Conservation (phyloP, 1,140 invertebrate genomes). For the Leguminivora glycinivorella region DNA sequence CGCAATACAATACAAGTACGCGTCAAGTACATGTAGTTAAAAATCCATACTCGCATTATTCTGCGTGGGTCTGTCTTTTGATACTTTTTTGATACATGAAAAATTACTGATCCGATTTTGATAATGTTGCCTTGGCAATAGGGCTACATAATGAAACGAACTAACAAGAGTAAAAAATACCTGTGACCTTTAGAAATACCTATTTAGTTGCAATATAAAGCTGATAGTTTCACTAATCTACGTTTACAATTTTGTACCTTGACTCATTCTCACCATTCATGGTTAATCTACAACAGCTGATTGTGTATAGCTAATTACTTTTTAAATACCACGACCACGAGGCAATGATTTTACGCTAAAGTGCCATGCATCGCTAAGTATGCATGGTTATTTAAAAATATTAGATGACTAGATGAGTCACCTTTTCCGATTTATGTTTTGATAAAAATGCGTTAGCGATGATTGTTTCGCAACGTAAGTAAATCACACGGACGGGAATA, state of each 20-base stretch:
- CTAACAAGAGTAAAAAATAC: background rate
- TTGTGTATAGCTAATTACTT: background rate
- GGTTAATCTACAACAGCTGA: background rate
- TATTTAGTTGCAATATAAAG: no score
- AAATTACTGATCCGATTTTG: no score
- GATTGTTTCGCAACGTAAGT: no score
- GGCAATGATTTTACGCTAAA: background rate
- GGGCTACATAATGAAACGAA: background rate
- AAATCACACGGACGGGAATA: no score
- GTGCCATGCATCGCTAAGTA: background rate
- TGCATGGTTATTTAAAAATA: background rate
- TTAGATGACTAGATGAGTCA: slow-evolving; percentile 11
- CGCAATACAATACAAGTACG: background rate
- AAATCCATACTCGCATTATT: no score
- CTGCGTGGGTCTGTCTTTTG: no score
- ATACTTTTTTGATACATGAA: no score
- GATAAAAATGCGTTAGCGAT: no score
- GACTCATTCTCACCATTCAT: background rate
- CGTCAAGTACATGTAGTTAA: no score
- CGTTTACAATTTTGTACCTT: background rate
- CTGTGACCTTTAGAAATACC: background rate
- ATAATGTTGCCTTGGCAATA: background rate
- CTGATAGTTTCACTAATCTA: background rate
- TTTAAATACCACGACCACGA: slow-evolving; percentile 16
- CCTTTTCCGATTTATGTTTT: background rate